phyloP scores from a whole-genome alignment of 1,140 invertebrate species.

The Lordiphosa clarofinis region DNA sequence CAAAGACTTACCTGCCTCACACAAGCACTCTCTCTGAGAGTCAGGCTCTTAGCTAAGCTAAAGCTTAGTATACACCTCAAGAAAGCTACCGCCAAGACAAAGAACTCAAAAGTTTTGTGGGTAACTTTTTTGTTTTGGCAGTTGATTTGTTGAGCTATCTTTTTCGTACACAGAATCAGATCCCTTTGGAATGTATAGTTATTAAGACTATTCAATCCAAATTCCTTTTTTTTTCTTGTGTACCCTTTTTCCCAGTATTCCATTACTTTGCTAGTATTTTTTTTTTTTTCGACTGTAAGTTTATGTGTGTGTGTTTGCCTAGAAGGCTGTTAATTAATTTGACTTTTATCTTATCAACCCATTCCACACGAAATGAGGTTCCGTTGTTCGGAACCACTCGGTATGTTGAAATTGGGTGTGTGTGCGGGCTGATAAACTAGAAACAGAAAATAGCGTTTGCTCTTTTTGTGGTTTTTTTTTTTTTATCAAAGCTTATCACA shows the following conservation, averaged over 20 bases:
- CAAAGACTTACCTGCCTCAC: constrained; percentile 3
- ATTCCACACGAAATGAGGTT: constrained; percentile 40
- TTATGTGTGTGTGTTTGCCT: constrained; percentile 14
- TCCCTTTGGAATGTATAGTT: too few species aligned
- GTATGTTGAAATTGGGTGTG: constrained; percentile 35
- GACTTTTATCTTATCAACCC: constrained; percentile 62
- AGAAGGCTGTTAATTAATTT: constrained; percentile 69
- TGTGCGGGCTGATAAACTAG: constrained; percentile 32
- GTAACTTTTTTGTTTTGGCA: too few species aligned
- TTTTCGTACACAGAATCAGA: too few species aligned
- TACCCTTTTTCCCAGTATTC: too few species aligned
- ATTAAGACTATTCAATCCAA: too few species aligned
- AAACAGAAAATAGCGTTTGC: constrained; percentile 1
- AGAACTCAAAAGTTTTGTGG: too few species aligned
- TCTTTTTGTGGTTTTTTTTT: constrained; percentile 3
- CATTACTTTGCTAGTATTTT: too few species aligned
- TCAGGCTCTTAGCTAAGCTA: too few species aligned
- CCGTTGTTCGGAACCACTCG: constrained; percentile 32
- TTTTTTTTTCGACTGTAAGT: constrained; percentile 1
- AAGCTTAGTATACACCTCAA: too few species aligned
- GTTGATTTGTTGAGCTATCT: too few species aligned
- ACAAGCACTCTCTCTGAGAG: not conserved
- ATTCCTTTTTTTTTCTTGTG: too few species aligned
- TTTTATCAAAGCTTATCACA: constrained; percentile 48
- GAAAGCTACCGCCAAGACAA: too few species aligned